These are phyloP conservation scores for Puma concolor DNA, from an alignment of 2,113 vertebrate species.

Conservation along the genomic window DNA sequence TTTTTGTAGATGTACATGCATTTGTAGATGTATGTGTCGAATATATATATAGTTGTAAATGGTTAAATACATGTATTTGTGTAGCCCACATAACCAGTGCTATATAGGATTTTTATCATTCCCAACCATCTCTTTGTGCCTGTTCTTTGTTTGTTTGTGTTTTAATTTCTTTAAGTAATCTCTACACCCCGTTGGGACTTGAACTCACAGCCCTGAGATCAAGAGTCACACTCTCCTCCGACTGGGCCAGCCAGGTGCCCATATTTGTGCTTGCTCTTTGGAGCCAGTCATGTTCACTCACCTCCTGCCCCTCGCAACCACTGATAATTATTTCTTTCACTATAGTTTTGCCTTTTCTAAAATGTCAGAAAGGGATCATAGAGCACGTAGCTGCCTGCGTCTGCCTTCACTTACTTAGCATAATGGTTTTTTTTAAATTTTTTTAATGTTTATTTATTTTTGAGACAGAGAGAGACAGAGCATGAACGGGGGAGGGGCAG, in stretches of 20 bases:
- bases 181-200: too few species aligned
- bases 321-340: neutral
- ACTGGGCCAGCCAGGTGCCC: too few species aligned
- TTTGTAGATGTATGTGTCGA: neutral
- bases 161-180: too few species aligned
- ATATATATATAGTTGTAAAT: neutral
- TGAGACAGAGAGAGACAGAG: too few species aligned
- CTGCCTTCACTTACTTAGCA: rapidly evolving
- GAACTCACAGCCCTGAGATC: too few species aligned
- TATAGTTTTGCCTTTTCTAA: neutral
- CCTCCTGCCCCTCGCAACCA: too few species aligned
- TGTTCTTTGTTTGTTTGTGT: too few species aligned
- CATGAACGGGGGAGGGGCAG: too few species aligned
- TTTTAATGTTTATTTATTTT: too few species aligned
- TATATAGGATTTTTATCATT: neutral
- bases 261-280: neutral
- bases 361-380: neutral
- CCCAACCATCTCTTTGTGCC: neutral
- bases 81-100: neutral
- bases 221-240: too few species aligned
- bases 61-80: neutral
- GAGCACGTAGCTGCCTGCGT: rapidly evolving
- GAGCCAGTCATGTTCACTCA: neutral
- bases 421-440: neutral
- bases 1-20: neutral